phyloP scores from a whole-genome alignment of 2,888 invertebrate species.

The Arrhopalites spinosus region DNA sequence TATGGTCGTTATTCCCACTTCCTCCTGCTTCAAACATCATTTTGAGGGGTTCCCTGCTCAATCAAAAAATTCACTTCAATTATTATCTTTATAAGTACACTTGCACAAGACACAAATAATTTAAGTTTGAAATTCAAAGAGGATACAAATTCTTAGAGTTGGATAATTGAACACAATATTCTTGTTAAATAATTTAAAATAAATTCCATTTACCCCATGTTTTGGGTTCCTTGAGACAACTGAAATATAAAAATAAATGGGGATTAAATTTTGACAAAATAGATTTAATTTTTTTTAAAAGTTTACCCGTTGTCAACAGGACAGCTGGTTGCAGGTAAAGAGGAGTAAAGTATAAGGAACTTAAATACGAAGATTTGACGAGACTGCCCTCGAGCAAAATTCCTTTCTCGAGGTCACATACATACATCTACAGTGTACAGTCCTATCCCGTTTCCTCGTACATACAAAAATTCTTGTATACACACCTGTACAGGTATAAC shows the following conservation, averaged over 20 bases:
- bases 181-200: neutral
- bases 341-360: neutral
- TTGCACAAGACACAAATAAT: too few species aligned
- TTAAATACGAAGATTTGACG: neutral
- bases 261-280: too few species aligned
- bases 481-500: neutral
- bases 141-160: neutral
- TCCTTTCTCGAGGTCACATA: conserved; percentile 38
- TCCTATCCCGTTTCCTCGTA: neutral
- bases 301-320: neutral
- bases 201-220: neutral
- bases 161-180: neutral
- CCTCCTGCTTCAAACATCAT: neutral
- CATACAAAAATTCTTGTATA: neutral
- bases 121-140: neutral
- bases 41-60: neutral
- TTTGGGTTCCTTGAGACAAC: neutral
- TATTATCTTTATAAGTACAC: too few species aligned
- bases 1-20: neutral
- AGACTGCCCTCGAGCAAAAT: conserved; percentile 28
- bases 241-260: too few species aligned
- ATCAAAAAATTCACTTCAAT: neutral
- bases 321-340: neutral
- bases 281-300: too few species aligned
- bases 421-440: conserved; percentile 16